phyloP scores from a whole-genome alignment of 1,140 invertebrate species.

The Ladona fulva region DNA sequence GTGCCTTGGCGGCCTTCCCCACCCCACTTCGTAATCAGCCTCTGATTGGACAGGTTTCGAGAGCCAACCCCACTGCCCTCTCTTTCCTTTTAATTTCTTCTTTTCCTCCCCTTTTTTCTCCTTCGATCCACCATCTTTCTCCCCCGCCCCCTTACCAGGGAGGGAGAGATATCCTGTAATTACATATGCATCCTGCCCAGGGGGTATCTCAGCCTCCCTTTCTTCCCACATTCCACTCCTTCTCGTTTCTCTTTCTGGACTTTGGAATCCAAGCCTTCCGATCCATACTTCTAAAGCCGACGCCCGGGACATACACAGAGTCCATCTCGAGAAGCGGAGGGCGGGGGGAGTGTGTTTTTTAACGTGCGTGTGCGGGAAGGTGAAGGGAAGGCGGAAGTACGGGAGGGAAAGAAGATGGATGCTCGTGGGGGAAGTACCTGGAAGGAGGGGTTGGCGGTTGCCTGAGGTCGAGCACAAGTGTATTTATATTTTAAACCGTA shows the following conservation, averaged over 20 bases:
- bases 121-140: not conserved
- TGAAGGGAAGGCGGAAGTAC: not conserved
- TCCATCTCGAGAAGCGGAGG: not conserved
- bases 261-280: not conserved
- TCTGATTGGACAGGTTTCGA: slow-evolving; percentile 8
- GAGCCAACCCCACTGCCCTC: not conserved
- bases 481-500: slow-evolving; percentile 7
- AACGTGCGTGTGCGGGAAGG: not conserved
- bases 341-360: too few relatives aligned
- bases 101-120: not conserved
- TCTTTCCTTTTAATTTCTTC: not conserved
- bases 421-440: not conserved
- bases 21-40: not conserved
- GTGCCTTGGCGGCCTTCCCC: not conserved
- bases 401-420: not conserved
- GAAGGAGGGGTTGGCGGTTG: not conserved
- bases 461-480: not conserved
- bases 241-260: not conserved
- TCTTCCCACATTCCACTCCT: not conserved
- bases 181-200: not conserved
- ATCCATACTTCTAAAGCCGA: not conserved
- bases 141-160: not conserved
- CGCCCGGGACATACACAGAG: not conserved
- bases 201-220: not conserved
- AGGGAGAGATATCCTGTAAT: not conserved